phyloP scores from a whole-genome alignment of 2,113 vertebrate species.

The Psittacula cyanocephala region DNA sequence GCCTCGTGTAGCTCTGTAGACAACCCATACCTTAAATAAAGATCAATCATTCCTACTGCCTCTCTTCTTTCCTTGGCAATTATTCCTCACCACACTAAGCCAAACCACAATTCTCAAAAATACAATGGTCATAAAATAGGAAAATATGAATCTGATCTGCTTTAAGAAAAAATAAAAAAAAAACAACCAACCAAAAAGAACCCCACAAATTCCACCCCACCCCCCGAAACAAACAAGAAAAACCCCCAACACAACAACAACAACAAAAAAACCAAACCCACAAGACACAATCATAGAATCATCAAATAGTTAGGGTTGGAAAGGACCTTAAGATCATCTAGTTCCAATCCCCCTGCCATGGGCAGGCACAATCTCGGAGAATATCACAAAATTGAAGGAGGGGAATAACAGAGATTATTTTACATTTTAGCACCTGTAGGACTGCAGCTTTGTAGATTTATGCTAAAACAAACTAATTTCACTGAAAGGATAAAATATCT shows the following conservation, averaged over 20 bases:
- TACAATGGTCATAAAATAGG: neutral
- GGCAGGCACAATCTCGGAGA: neutral
- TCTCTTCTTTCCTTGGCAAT: neutral
- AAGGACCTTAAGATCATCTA: too few species aligned
- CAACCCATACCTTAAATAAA: neutral
- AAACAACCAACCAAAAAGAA: neutral
- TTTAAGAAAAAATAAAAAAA: neutral
- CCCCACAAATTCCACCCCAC: neutral
- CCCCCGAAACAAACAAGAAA: neutral
- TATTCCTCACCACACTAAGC: neutral
- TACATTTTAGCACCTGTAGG: neutral
- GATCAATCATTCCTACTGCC: neutral
- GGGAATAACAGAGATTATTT: neutral
- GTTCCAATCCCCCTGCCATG: too few species aligned
- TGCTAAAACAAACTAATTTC: neutral
- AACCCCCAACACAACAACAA: too few species aligned
- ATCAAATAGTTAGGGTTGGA: too few species aligned
- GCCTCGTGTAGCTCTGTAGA: neutral
- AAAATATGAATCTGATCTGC: neutral
- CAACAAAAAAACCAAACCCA: neutral
- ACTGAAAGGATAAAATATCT: neutral
- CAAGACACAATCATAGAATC: neutral
- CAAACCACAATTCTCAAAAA: neutral
- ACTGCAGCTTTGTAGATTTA: neutral
- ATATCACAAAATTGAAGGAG: neutral